Evolutionary conservation across 2,797 vertebrate species (phyloP).

Genomic region (Cyprinodon diabolis): DNA sequence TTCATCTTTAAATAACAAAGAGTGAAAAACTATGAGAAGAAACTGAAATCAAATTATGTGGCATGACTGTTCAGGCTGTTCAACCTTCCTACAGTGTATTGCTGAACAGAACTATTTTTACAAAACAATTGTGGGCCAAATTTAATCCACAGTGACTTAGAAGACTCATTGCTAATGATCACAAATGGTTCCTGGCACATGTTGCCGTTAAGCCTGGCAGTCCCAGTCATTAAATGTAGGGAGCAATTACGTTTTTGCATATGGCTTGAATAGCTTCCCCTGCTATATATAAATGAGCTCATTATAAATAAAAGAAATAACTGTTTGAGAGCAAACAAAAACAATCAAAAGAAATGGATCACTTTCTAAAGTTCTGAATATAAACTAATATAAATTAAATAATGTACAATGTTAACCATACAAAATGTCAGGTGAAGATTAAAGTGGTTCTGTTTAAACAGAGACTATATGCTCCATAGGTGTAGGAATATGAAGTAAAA

Average conservation of each 20-base stretch:
- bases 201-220: background rate
- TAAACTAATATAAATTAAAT: slow-evolving; percentile 2
- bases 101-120: background rate
- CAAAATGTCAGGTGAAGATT: slow-evolving; percentile 26
- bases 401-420: slow-evolving; percentile 10
- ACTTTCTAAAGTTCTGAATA: background rate
- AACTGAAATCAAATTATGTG: background rate
- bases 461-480: slow-evolving; percentile 13
- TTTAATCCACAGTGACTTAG: too few relatives aligned
- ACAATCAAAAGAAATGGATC: background rate
- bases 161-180: too few relatives aligned
- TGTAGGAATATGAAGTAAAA: slow-evolving; percentile 47
- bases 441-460: slow-evolving; percentile 31
- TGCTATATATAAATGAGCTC: too few relatives aligned
- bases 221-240: background rate
- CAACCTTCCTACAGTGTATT: background rate
- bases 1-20: background rate
- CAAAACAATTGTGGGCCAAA: background rate
- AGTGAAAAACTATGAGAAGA: background rate
- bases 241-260: background rate
- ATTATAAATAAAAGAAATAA: too few relatives aligned
- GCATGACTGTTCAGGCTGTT: background rate
- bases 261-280: background rate
- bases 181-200: background rate
- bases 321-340: background rate